A percentile compares a stretch with the other conserved stretches of the same genome.
Evolutionary conservation across 2,797 vertebrate genomes (phyloP).

Genomic region (Pogonophryne albipinna): DNA sequence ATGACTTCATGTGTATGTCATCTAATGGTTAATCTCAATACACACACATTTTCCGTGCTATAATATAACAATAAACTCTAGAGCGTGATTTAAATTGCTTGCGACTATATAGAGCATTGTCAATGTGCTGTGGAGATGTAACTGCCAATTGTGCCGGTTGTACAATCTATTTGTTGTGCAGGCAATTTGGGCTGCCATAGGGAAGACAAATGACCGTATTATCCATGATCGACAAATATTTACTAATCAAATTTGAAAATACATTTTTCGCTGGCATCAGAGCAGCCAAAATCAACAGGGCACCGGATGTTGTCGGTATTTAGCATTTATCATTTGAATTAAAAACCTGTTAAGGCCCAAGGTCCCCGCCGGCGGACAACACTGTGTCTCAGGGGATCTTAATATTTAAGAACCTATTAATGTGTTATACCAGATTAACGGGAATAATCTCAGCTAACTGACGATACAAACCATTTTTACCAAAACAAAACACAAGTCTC

Average conservation of each 20-base stretch:
- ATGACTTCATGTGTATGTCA: too few relatives aligned
- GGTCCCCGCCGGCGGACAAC: too few relatives aligned
- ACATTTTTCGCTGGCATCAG: slow-evolving; percentile 43
- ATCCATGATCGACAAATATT: slow-evolving; percentile 76
- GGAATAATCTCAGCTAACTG: too few relatives aligned
- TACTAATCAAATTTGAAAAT: slow-evolving; percentile 73
- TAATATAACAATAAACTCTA: slow-evolving; percentile 47
- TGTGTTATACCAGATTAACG: too few relatives aligned
- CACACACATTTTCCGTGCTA: too few relatives aligned
- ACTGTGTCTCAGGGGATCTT: too few relatives aligned
- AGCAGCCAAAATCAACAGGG: slow-evolving; percentile 56
- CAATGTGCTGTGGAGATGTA: slow-evolving; percentile 44
- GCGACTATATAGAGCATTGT: slow-evolving; percentile 56
- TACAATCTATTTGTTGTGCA: slow-evolving; percentile 65
- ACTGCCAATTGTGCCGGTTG: slow-evolving; percentile 54
- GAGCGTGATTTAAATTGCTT: slow-evolving; percentile 51
- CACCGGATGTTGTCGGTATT: slow-evolving; percentile 54
- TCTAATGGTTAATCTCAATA: too few relatives aligned
- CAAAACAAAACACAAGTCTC: too few relatives aligned
- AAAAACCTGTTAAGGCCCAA: background rate
- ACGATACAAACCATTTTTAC: too few relatives aligned
- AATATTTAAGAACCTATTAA: too few relatives aligned
- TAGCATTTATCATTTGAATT: slow-evolving; percentile 66
- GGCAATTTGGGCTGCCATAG: slow-evolving; percentile 64
- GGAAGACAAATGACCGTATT: slow-evolving; percentile 77